A percentile compares a stretch with the other conserved stretches of the same genome.
Evolutionary conservation across 1,140 invertebrate species (phyloP).

Genomic region (Steinernema khuongi): DNA sequence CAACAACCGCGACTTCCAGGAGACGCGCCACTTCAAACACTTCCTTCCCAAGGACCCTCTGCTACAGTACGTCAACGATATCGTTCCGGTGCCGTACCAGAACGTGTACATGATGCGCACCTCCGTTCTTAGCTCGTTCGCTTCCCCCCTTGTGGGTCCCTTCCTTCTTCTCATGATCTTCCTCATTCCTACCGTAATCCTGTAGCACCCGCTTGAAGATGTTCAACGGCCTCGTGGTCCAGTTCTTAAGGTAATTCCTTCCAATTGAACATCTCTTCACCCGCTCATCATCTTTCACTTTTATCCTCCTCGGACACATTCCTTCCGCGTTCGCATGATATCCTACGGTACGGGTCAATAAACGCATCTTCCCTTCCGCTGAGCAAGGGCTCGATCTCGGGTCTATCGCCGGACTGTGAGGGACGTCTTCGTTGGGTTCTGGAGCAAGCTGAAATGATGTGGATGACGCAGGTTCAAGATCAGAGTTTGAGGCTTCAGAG

Average conservation of each 20-base stretch:
- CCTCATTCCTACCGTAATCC: background rate
- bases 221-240: no score
- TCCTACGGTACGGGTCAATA: background rate
- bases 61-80: background rate
- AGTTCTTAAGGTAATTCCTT: no score
- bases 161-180: background rate
- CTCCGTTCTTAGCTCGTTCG: background rate
- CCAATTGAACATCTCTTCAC: no score
- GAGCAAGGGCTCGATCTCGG: background rate
- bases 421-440: background rate
- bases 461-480: no score
- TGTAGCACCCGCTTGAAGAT: background rate
- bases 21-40: background rate
- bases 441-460: background rate
- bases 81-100: background rate
- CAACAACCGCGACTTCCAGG: background rate
- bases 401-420: no score
- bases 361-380: background rate
- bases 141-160: background rate
- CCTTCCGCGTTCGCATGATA: background rate
- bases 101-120: conserved; percentile 1
- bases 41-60: conserved; percentile 1
- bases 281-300: no score
- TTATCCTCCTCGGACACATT: background rate
- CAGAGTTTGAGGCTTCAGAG: no score